Conservation (phyloP, 2,888 invertebrate species). For the Trichacis sp. region DNA sequence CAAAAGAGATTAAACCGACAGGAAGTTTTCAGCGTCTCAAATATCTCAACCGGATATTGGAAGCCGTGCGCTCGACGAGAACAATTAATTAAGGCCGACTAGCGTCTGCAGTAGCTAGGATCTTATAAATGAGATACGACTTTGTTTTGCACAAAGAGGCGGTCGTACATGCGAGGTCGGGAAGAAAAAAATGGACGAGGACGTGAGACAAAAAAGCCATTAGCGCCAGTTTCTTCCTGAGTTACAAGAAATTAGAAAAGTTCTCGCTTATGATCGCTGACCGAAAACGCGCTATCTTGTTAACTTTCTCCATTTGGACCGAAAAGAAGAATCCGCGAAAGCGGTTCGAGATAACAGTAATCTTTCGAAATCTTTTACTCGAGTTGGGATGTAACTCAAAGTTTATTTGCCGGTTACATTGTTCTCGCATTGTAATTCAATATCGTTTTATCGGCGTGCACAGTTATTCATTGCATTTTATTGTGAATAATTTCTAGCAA, state of each 20-base stretch:
- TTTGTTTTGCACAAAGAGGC: slow-evolving; percentile 19
- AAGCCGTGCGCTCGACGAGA: slow-evolving; percentile 47
- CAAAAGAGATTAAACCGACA: slow-evolving; percentile 40
- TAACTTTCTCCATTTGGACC: slow-evolving; percentile 10
- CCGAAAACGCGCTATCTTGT: slow-evolving; percentile 12
- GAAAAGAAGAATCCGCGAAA: slow-evolving; percentile 1
- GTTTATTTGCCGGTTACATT: no score
- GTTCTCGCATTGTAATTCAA: no score
- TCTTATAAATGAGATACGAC: slow-evolving; percentile 19
- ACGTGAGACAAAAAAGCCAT: slow-evolving; percentile 13
- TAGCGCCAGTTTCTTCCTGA: neutral
- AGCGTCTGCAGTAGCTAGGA: slow-evolving; percentile 11
- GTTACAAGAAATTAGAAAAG: slow-evolving; percentile 22
- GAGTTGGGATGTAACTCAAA: no score
- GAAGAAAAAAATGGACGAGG: slow-evolving; percentile 14
- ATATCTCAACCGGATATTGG: slow-evolving; percentile 55
- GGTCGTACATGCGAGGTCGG: neutral
- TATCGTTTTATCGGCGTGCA: no score
- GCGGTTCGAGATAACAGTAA: neutral
- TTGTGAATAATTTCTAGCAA: no score
- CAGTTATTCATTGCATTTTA: no score
- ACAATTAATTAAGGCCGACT: slow-evolving; percentile 55
- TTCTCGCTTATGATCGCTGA: slow-evolving; percentile 15
- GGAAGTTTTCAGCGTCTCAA: slow-evolving; percentile 42
- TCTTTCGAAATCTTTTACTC: neutral